A percentile compares a stretch with the other conserved stretches of the same genome.
These are phyloP conservation scores for Heliornis fulica DNA, from an alignment of 2,113 vertebrate genomes.

Conservation along the genomic window DNA sequence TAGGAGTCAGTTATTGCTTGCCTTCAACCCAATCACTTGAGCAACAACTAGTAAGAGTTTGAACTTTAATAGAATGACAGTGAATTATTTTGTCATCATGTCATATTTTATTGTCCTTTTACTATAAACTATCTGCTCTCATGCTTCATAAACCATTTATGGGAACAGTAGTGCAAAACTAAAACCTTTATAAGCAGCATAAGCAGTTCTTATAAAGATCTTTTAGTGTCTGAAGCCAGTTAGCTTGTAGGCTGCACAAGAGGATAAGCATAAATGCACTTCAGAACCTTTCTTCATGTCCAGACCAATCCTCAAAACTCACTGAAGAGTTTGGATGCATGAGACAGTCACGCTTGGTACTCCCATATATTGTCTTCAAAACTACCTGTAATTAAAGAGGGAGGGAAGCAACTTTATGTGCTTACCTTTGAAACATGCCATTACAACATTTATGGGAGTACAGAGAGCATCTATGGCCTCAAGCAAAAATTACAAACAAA, in stretches of 20 bases:
- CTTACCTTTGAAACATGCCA: background rate
- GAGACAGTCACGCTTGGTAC: background rate
- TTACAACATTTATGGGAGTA: background rate
- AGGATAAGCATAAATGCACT: background rate
- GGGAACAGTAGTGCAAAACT: background rate
- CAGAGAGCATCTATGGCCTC: background rate
- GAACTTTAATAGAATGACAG: background rate
- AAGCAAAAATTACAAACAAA: background rate
- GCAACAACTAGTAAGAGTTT: background rate
- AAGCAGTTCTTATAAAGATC: background rate
- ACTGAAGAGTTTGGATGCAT: background rate
- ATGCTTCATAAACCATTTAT: background rate
- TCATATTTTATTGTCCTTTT: background rate
- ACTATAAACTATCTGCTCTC: background rate
- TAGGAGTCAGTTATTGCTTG: background rate
- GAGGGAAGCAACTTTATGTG: background rate
- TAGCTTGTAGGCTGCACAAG: background rate
- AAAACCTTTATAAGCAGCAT: background rate
- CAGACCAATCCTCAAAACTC: background rate
- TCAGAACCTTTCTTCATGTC: background rate
- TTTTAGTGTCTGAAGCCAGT: background rate
- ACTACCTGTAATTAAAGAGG: slow-evolving; percentile 11
- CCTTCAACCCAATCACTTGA: background rate
- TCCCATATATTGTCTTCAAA: background rate
- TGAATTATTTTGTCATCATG: background rate